Base-by-base conservation (phyloP, 2,888 invertebrate species). In the Diaphora mendica region DNA sequence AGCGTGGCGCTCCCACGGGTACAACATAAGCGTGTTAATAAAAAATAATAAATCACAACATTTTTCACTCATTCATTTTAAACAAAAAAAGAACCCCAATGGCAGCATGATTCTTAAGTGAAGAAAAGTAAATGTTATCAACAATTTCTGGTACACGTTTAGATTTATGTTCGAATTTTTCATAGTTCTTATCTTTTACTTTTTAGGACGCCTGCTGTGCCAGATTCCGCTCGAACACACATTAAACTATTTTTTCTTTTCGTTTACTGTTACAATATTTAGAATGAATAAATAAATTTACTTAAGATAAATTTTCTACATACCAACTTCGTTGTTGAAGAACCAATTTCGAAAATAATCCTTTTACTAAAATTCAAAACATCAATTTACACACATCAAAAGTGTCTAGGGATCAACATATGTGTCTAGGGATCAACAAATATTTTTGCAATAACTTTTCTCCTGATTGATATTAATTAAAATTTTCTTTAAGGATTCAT, bases 41-140 rank as follows among this genome's bases (percentile, higher is more conserved):
- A 42, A 39, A 39, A 11, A 11, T 5, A 39, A 1, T 11, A 39
- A 51, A 51, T 23, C 51, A 55, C 4, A n/a, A n/a, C 3, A 13
- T 55, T 13, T 55, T 55, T 55, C n/a, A 55, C 8, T 51, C 42
- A 65, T 72, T 75, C 68, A 51, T 59, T 72, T 67, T 73, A 78
- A 84, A 76, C 48, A 70, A 69, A 55, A 20, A 48, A 44, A 44
- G 48, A 84, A 84, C 70, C 66, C 51, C 82, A 78, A 82, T 82
- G 75, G 75, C 62, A 66, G 72, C 77, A 75, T 73, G 77, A 71
- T 76, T 72, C 68, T 71, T 55, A 76, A 78, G 80, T 70, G 72
- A 73, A 71, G 64, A 75, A 67, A 77, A 76, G 75, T 75, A 74
- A 77, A 71, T 72, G 65, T 65, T 74, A 70, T 73, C 75, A 77